Base-by-base conservation (phyloP, 1,140 invertebrate genomes). In the Orchesella cincta region DNA sequence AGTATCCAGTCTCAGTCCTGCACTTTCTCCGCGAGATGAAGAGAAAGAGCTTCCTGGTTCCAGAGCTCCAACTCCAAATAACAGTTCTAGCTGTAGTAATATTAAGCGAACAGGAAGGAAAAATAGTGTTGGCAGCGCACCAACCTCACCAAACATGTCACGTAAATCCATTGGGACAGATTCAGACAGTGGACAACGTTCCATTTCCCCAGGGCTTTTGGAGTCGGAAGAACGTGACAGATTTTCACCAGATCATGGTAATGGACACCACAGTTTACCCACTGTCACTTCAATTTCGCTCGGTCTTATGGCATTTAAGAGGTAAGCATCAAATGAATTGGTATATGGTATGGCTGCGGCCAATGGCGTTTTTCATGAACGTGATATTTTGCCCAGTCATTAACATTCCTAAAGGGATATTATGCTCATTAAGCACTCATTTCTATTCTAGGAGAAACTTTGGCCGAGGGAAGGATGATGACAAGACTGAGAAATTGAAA, bases 1-100 rank as follows among this genome's bases (percentile, higher is more conserved):
- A 2, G 94, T 98, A 33, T 94, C 95, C 76, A 89, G 95, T 81
- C 87, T 98, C 46, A 96, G 93, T 82, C 95, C 96, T 23, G 93
- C 91, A 80, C 89, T 93, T 83, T 88, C 88, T 28, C 88, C 87
- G 51, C 88, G 89, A 0, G 89, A 90, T 78, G 90, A 91, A 73
- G 89, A 91, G 81, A 85, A 86, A 81, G 84, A 87, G 79, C 77
- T 78, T n/a, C 73, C 78, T 28, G 77, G 80, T 31, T 67, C 75
- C 26, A 46, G 51, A 34, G 78, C 62, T 57, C 77, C 73, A 28
- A 75, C 74, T 20, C 77, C 81, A 36, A 76, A 75, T 26, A 35
- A 54, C 74, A 16, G 23, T 70, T 14, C n/a, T 28, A 73, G 28
- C 39, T 39, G n/a, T 54, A 18, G 28, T 33, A 46, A 33, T 20